Evolutionary conservation across 2,888 invertebrate species (phyloP), one percentile per base, ranked within the genome.

Genomic region (Mythimna impura): DNA sequence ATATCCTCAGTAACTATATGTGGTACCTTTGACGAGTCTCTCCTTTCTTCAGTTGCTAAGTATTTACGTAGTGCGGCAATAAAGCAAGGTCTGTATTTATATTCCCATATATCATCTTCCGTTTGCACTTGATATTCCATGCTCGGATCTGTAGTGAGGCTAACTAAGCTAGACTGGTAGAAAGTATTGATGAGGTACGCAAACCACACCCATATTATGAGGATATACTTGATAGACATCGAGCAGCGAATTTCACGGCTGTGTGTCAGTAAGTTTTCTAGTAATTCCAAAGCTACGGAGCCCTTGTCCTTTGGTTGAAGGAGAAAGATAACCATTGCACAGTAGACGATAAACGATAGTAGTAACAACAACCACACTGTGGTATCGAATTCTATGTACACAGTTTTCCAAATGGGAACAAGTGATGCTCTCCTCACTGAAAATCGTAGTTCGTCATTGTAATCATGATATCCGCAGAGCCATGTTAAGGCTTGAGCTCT

Each of bases 131-230:
- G 94, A 69, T 92, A 90, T 17, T 88, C 86, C 9, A 76, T 71
- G 4, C 76, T 73, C 0, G 92, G 91, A 40, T 91, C 75, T 1
- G 90, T 89, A 3, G 86, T 88, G 0, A 92, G 70, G 78, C 92
- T 91, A 17, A 90, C 86, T 12, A 93, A 78, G 64, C 84, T 89
- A 0, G 93, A 89, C 47, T 89, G 88, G 66, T 93, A 94, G 69
- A 85, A 88, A 0, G 87, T 73, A 64, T 89, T 90, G 3, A 93
- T 84, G 1, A 93, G 73, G 71, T 87, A 91, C 3, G 90, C 88
- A 50, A 91, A 92, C 85, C 88, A 84, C 5, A 92, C 71, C 93
- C 93, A 93, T 8, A 84, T 73, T 12, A 91, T 82, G 9, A 89
- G 78, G 5, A 90, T 72, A 4, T 69, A 86, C 72, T 86, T 89